Evolutionary conservation across 2,888 invertebrate genomes (phyloP), one percentile per base, ranked within the genome.

Genomic region (Standfussiana lucernea): DNA sequence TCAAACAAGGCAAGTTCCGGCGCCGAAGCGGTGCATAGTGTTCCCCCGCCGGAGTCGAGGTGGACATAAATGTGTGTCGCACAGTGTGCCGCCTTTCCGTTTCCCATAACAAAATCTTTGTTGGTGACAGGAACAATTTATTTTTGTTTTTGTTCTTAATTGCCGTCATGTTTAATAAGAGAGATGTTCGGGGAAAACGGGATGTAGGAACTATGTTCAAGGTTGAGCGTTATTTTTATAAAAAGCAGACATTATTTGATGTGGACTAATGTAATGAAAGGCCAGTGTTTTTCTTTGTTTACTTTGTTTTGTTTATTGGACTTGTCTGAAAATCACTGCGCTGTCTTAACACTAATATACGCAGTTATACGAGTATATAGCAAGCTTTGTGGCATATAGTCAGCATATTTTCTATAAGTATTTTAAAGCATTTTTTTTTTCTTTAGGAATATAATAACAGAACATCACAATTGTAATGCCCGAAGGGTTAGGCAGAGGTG

Each of bases 101-200:
- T 80, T 61, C 66, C 74, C 83, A 71, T 83, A 79, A 78, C 68
- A 77, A 81, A 82, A 80, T 86, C 81, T 80, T 89, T 89, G 88
- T 87, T 73, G 64, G 70, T 71, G 81, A 79, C 77, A 56, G 82
- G 76, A 72, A 78, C 72, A 80, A 85, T 89, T 83, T 82, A 79
- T 84, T 79, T 87, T 88, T 83, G 76, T 86, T 88, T 80, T 78
- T 79, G 73, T 82, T 88, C 77, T 80, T 86, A 87, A 87, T 86
- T 79, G 70, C 82, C 78, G 18, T 45, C 82, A 69, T 80, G 76
- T 77, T 82, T 78, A 77, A 69, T 75, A 77, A 67, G 50, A 59
- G 62, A 35, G 42, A 3, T 76, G 24, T 72, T 80, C 32, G 11
- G 70, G 45, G 24, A 24, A 40, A 56, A 69, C 28, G 56, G 53